Evolutionary conservation across 1,140 invertebrate genomes (phyloP), one percentile per base, ranked within the genome.

Genomic region (Cydia strobilella): DNA sequence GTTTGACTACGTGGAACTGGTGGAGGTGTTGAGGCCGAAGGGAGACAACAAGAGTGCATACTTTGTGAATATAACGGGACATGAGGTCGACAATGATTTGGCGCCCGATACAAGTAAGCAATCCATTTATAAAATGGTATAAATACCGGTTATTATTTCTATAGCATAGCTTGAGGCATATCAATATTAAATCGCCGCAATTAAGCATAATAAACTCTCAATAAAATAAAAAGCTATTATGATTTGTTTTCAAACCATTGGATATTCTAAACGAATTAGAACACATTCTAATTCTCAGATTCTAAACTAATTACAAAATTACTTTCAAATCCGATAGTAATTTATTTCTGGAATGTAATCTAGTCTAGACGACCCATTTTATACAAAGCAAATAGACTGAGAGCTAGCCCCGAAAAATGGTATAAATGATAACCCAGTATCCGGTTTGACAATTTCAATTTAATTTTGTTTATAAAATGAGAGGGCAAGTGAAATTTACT

Each of bases 91-190:
- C n/a, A 90, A 92, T n/a, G 91, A 93, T 48, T 59, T 89, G 20
- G 91, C 89, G 1, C 91, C 91, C 31, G 91, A 93, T 79, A 91
- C 91, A 84, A 91, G 91, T 93, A 85, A 93, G 91, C 65, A 69
- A 69, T 69, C 6, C 31, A 35, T 10, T n/a, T 35, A 69, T 23
- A 66, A 51, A 39, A 39, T 39, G 35, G 9, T 39, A 39, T 10
- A 39, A 39, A 10, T 39, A 35, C 9, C 6, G 6, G 7, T 35
- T 35, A 35, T 39, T 9, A 39, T 39, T 39, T 39, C 35, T 39
- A 27, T 9, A 9, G 7, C 7, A 7, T 9, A 35, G 0, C 31
- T 35, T 35, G 1, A 9, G 31, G 31, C 7, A 35, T 35, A 35
- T 35, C 31, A 35, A 35, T 35, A 35, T 35, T 35, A 35, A 35